Percentiles rank a stretch among this genome's conserved stretches.
These are phyloP conservation scores for Sinocyclocheilus anshuiensis DNA, from an alignment of 2,113 vertebrate species.

Conservation along the genomic window DNA sequence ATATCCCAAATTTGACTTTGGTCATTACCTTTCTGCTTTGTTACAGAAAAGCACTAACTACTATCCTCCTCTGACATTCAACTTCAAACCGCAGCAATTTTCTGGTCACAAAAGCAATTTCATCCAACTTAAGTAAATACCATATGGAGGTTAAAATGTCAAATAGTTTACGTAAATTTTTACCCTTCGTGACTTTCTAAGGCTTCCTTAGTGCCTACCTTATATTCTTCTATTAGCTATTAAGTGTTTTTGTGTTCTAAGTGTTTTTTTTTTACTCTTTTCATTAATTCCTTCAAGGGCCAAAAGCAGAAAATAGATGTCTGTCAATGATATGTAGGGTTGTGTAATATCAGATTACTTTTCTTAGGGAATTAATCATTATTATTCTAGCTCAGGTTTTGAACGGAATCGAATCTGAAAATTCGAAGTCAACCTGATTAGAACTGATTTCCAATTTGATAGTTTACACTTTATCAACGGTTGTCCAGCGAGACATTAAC, in stretches of 20 bases:
- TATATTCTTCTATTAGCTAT: conserved; percentile 15
- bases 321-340: conserved; percentile 24
- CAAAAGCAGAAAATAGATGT: conserved; percentile 21
- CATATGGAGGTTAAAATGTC: conserved; percentile 51
- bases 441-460: no score
- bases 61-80: conserved; percentile 46
- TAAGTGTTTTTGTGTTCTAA: not conserved
- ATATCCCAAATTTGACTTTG: not conserved
- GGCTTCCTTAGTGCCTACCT: conserved; percentile 18
- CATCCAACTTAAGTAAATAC: conserved; percentile 43
- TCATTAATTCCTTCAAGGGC: not conserved
- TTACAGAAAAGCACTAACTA: conserved; percentile 38
- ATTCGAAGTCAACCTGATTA: no score
- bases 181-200: conserved; percentile 11
- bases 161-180: conserved; percentile 55
- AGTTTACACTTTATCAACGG: no score
- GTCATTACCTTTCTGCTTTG: conserved; percentile 12
- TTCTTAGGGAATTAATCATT: no score
- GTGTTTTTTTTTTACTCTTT: not conserved
- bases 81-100: conserved; percentile 47
- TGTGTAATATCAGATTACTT: no score
- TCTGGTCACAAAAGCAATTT: conserved; percentile 52
- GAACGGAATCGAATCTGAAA: no score
- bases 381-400: no score
- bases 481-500: no score